phyloP scores from a whole-genome alignment of 2,797 vertebrate species.

The Betta splendens region DNA sequence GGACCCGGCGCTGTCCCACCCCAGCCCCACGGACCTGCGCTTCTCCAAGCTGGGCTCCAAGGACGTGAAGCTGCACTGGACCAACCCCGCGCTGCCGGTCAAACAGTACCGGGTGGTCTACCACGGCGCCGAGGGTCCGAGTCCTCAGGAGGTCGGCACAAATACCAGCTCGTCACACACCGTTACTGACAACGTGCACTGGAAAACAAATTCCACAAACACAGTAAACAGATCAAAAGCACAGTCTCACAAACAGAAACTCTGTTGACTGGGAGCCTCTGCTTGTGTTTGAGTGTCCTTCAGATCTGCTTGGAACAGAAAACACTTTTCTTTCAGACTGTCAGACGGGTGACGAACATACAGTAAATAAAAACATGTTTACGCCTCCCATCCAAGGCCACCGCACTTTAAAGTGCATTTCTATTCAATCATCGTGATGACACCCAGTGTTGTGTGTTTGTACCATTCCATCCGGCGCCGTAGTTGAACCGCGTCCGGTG shows the following conservation, averaged over 20 bases:
- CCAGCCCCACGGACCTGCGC: constrained; percentile 84
- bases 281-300: too few relatives aligned
- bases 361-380: too few relatives aligned
- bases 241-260: too few relatives aligned
- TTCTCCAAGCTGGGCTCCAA: constrained; percentile 87
- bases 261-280: too few relatives aligned
- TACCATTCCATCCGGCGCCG: too few relatives aligned
- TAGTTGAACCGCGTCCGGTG: too few relatives aligned
- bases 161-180: too few relatives aligned
- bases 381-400: background rate
- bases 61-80: constrained; percentile 89
- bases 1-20: constrained; percentile 71
- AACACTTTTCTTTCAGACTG: background rate
- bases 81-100: constrained; percentile 74
- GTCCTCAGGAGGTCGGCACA: constrained; percentile 89
- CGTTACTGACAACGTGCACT: too few relatives aligned
- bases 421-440: too few relatives aligned
- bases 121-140: constrained; percentile 85
- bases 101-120: constrained; percentile 89
- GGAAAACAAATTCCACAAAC: too few relatives aligned
- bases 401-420: background rate
- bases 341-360: background rate
- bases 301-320: too few relatives aligned
- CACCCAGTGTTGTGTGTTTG: background rate
- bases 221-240: too few relatives aligned